phyloP scores from a whole-genome alignment of 2,888 invertebrate genomes.

The Trisateles emortualis region DNA sequence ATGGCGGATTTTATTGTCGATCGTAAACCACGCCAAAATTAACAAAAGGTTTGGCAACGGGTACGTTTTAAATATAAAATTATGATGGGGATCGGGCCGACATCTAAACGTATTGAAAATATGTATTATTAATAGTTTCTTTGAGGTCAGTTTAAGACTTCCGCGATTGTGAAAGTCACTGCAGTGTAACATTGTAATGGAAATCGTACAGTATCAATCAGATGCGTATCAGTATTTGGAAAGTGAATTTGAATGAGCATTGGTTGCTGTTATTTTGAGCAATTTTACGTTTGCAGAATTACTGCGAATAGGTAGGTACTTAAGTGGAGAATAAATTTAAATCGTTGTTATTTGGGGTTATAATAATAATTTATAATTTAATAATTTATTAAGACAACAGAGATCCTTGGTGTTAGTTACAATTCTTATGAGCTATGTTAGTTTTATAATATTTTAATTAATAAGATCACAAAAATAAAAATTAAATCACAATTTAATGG shows the following conservation, averaged over 20 bases:
- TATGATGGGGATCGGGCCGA: conserved; percentile 65
- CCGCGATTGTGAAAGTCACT: conserved; percentile 13
- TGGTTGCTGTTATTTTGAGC: background rate
- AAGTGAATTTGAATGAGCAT: background rate
- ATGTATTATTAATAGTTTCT: conserved; percentile 35
- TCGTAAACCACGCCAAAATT: conserved; percentile 81
- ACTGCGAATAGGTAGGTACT: background rate
- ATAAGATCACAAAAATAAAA: too few species aligned
- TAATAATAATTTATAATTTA: too few species aligned
- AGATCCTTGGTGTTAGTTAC: too few species aligned
- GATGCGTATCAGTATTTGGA: background rate
- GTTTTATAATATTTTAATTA: too few species aligned
- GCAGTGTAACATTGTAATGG: background rate
- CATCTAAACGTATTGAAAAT: conserved; percentile 38
- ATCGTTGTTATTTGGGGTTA: background rate
- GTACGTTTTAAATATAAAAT: conserved; percentile 77
- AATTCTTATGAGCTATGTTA: too few species aligned
- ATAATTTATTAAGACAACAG: too few species aligned
- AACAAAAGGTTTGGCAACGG: conserved; percentile 81
- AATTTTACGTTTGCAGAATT: background rate
- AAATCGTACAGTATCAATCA: background rate
- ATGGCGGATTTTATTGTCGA: conserved; percentile 73
- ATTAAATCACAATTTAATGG: too few species aligned
- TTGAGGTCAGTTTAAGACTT: conserved; percentile 19
- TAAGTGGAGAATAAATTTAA: background rate